phyloP scores from a whole-genome alignment of 2,888 invertebrate species.

The Ochropleura plecta region DNA sequence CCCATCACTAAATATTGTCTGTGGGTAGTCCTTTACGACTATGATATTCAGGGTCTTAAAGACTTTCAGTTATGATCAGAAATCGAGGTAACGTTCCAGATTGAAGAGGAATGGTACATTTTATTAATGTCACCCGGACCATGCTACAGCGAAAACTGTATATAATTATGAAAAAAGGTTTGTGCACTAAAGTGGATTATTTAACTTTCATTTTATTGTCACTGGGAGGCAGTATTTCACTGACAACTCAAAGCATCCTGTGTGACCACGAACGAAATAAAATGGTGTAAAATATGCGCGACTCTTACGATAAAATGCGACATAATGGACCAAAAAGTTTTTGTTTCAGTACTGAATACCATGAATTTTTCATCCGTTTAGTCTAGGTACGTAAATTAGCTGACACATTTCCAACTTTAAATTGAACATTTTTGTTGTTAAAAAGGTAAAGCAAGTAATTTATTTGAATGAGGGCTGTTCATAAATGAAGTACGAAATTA shows the following conservation, averaged over 20 bases:
- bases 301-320: constrained; percentile 16
- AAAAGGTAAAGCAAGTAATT: neutral
- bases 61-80: no score
- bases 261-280: constrained; percentile 23
- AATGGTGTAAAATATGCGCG: constrained; percentile 9
- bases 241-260: constrained; percentile 1
- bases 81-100: no score
- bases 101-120: no score
- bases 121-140: no score
- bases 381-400: constrained; percentile 1
- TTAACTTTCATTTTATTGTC: neutral
- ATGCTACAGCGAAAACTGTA: no score
- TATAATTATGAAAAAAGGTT: no score
- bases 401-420: constrained; percentile 3
- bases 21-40: no score
- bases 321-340: constrained; percentile 16
- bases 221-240: constrained; percentile 12
- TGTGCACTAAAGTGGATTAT: constrained; percentile 3
- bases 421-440: neutral
- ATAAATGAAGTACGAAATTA: neutral
- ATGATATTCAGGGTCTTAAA: no score
- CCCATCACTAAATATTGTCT: no score
- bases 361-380: constrained; percentile 5
- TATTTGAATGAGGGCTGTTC: neutral
- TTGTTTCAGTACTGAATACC: neutral